Conservation (phyloP, 1,140 invertebrate genomes). For the Phymastichus coffea region DNA sequence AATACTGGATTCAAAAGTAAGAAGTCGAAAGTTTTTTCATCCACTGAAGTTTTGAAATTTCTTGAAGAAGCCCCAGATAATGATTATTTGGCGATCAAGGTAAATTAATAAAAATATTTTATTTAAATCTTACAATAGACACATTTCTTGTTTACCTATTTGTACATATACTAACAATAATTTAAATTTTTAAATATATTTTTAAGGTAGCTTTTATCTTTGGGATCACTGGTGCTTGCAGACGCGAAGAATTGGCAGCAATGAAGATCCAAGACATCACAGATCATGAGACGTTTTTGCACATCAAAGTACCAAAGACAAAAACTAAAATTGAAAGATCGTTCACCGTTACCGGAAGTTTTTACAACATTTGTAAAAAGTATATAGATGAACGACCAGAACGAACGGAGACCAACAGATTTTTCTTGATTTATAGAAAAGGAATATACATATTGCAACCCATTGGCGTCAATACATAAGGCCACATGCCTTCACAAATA, state of each 20-base stretch:
- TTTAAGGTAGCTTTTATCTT: neutral
- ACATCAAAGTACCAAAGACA: constrained; percentile 13
- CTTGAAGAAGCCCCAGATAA: constrained; percentile 8
- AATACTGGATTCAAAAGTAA: constrained; percentile 1
- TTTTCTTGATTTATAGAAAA: constrained; percentile 9
- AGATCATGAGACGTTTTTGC: neutral
- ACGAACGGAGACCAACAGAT: neutral
- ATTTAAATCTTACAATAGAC: neutral
- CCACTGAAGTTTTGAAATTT: constrained; percentile 17
- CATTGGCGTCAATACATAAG: neutral
- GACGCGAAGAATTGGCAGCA: neutral
- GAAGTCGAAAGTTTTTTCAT: constrained; percentile 23
- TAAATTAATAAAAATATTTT: neutral
- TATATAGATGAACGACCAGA: constrained; percentile 9
- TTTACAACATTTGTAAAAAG: neutral
- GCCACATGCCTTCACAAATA: neutral
- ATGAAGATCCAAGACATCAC: neutral
- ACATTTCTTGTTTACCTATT: neutral
- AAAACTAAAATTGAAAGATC: constrained; percentile 11
- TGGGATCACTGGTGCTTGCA: no score
- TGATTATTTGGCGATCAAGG: constrained; percentile 9
- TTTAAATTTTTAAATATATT: neutral
- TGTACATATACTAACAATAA: neutral
- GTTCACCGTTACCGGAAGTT: constrained; percentile 7
- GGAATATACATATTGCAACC: neutral